Evolutionary conservation across 2,113 vertebrate species (phyloP), one percentile per base, ranked within the genome.

Genomic region (Edolisoma coerulescens): DNA sequence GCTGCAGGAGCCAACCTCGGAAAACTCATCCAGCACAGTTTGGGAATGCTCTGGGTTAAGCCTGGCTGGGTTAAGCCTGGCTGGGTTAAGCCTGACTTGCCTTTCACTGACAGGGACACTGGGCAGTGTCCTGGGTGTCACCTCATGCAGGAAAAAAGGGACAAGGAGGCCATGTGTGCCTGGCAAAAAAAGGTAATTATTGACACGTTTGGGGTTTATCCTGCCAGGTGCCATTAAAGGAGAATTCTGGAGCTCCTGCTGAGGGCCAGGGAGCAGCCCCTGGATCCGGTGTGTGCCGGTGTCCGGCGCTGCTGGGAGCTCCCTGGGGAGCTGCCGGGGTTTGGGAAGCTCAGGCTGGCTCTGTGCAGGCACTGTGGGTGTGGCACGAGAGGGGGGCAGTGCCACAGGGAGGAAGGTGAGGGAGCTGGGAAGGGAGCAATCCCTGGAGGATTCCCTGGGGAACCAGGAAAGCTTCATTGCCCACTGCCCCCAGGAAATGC

Each of bases 11-110:
- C 78, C 90, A 76, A 13, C 33, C 64, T 37, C 11, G 7, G 81
- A 32, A 86, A 93, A 96, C 95, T 32, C 87, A 96, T 83, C 73
- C 82, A 71, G 71, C 59, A 26, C 28, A 20, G 39, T 44, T 61
- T 69, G 30, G 24, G 79, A 53, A 13, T 20, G 73, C 73, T 60
- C 44, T 23, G 65, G 71, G 91, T 90, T 80, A 81, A 77, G 81
- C 3, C 80, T 88, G 81, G 37, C 26, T 30, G 59, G 81, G 90
- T 89, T 90, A 69, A 76, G 59, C 4, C 79, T 82, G 78, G 19
- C 21, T 35, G 61, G 80, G 85, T 87, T 92, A 87, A 73, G 76
- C 1, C 68, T 93, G 73, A 89, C 78, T 87, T 47, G 60, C 22
- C 68, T 86, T 69, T 89, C 89, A 22, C 33, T 67, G 5, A 44